Conservation (phyloP, 2,113 vertebrate species). For the Clarias macrocephalus region DNA sequence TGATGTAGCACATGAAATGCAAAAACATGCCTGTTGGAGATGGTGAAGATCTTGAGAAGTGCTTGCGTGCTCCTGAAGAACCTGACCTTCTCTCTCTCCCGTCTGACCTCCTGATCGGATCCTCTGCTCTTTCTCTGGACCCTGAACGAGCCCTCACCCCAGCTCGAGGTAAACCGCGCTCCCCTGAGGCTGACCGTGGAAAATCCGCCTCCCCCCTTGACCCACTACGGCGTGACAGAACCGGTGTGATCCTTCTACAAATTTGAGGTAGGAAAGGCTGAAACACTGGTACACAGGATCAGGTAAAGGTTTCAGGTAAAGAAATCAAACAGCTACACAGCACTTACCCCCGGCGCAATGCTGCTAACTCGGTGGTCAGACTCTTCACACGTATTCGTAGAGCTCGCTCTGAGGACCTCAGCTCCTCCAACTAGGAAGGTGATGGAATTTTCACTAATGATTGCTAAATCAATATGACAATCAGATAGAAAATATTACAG, state of each 20-base stretch:
- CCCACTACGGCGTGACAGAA: conserved; percentile 45
- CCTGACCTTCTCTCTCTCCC: conserved; percentile 73
- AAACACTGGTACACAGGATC: background rate
- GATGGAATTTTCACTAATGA: background rate
- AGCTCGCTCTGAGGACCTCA: conserved; percentile 76
- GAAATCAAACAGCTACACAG: conserved; percentile 56
- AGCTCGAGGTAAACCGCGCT: conserved; percentile 62
- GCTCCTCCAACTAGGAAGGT: conserved; percentile 78
- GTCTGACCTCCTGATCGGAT: conserved; percentile 67
- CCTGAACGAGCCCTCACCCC: conserved; percentile 68
- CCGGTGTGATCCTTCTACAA: conserved; percentile 69
- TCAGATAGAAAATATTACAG: background rate
- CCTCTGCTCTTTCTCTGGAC: conserved; percentile 71
- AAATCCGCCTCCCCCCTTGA: conserved; percentile 61
- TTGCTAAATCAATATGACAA: background rate
- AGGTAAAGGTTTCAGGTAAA: conserved; percentile 10
- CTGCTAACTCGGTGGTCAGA: conserved; percentile 78
- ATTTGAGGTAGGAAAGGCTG: background rate
- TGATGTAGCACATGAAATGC: background rate
- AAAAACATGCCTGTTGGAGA: conserved; percentile 78
- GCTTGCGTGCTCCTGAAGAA: conserved; percentile 64
- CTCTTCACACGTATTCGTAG: conserved; percentile 81
- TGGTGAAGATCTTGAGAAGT: conserved; percentile 67
- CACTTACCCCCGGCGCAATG: conserved; percentile 80
- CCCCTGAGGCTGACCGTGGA: conserved; percentile 71